These are phyloP conservation scores for Anoplophora glabripennis DNA, from an alignment of 1,140 invertebrate genomes.

Conservation along the genomic window DNA sequence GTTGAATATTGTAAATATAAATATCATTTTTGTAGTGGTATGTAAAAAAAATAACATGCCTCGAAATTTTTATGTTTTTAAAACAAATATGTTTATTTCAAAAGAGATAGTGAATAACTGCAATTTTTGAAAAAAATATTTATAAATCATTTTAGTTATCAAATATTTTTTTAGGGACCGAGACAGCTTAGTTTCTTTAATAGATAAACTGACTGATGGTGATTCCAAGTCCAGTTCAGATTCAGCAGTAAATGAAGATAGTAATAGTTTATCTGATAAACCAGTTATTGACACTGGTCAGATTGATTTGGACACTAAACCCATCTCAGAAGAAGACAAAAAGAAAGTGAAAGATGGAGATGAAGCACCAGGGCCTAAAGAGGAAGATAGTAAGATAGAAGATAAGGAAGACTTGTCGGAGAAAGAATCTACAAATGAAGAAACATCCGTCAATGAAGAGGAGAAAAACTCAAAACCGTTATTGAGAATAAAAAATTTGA, in stretches of 20 bases:
- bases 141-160: not conserved
- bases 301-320: conserved; percentile 28
- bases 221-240: conserved; percentile 56
- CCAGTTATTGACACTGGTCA: conserved; percentile 54
- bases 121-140: not conserved
- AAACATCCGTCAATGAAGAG: conserved; percentile 2
- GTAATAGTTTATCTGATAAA: conserved; percentile 59
- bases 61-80: too few relatives aligned
- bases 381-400: conserved; percentile 21
- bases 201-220: conserved; percentile 67
- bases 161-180: conserved; percentile 56
- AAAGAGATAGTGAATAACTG: not conserved
- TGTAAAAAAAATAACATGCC: too few relatives aligned
- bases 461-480: conserved; percentile 5
- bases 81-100: too few relatives aligned
- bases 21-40: too few relatives aligned
- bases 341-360: conserved; percentile 28
- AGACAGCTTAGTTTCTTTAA: conserved; percentile 71
- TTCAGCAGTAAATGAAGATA: conserved; percentile 63
- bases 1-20: too few relatives aligned
- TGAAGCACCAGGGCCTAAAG: conserved; percentile 22
- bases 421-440: conserved; percentile 1
- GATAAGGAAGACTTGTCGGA: conserved; percentile 16
- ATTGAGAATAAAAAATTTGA: conserved; percentile 17
- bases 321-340: not conserved